A percentile compares a stretch with the other conserved stretches of the same genome.
These are phyloP conservation scores for Heteromyza rotundicornis DNA, from an alignment of 2,888 invertebrate species.

Conservation along the genomic window DNA sequence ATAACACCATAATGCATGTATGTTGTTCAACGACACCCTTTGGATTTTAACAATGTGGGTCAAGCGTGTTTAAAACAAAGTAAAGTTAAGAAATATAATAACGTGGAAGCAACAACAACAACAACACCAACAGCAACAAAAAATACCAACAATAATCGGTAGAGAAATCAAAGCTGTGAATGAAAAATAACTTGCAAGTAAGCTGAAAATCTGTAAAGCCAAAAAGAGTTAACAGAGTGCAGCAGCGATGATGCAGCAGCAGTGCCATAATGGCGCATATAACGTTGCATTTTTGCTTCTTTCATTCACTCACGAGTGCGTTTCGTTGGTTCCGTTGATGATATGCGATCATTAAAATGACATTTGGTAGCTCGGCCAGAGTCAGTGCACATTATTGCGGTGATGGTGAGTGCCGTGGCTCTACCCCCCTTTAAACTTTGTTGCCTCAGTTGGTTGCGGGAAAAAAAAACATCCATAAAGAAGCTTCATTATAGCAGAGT, in stretches of 20 bases:
- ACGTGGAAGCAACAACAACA: neutral
- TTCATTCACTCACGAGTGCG: too few species aligned
- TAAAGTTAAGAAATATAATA: neutral
- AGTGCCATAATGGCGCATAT: too few species aligned
- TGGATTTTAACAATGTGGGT: constrained; percentile 8
- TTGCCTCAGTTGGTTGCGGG: too few species aligned
- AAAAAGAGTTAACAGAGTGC: neutral
- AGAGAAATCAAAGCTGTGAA: too few species aligned
- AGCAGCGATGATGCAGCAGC: too few species aligned
- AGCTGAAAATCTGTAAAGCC: too few species aligned
- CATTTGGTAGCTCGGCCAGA: constrained; percentile 3
- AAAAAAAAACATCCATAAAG: too few species aligned
- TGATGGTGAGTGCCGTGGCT: too few species aligned
- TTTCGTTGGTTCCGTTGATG: neutral
- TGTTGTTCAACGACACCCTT: constrained; percentile 13
- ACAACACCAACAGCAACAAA: neutral
- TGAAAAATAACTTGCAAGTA: too few species aligned
- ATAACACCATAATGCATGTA: neutral
- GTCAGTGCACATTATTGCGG: too few species aligned
- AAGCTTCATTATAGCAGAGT: neutral
- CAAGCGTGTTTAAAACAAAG: constrained; percentile 18
- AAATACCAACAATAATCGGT: neutral
- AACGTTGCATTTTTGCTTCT: too few species aligned
- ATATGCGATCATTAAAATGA: constrained; percentile 13
- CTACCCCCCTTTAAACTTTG: too few species aligned